Conservation (phyloP, 2,797 vertebrate species). For the Hypotaenidia okinawae region DNA sequence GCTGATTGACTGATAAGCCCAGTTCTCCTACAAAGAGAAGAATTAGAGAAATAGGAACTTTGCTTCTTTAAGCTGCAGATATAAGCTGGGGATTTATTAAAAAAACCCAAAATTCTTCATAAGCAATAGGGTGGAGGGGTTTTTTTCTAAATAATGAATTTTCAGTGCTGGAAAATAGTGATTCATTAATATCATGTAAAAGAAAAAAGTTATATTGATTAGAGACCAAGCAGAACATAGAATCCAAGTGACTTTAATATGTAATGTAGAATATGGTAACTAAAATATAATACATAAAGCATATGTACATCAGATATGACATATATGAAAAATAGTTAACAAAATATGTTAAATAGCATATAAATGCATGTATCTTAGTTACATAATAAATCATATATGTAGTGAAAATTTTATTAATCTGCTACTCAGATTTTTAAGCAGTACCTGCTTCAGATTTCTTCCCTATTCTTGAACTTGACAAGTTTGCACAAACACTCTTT, state of each 20-base stretch:
- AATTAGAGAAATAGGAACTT: background rate
- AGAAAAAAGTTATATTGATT: background rate
- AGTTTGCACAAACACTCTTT: background rate
- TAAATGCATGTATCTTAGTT: constrained; percentile 47
- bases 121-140: background rate
- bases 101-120: background rate
- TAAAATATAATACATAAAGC: constrained; percentile 64
- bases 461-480: background rate
- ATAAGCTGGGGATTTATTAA: background rate
- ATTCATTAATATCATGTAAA: background rate
- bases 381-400: background rate
- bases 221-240: background rate
- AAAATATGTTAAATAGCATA: constrained; percentile 45
- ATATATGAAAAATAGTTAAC: constrained; percentile 63
- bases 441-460: background rate
- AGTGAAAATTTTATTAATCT: background rate
- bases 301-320: constrained; percentile 52
- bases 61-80: background rate
- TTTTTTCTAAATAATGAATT: background rate
- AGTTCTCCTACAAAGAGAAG: background rate
- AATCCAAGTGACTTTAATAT: constrained; percentile 63
- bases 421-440: background rate
- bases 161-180: background rate
- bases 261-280: constrained; percentile 45
- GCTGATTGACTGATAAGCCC: background rate